phyloP scores from a whole-genome alignment of 1,140 invertebrate species.

The Zaprionus inermis region DNA sequence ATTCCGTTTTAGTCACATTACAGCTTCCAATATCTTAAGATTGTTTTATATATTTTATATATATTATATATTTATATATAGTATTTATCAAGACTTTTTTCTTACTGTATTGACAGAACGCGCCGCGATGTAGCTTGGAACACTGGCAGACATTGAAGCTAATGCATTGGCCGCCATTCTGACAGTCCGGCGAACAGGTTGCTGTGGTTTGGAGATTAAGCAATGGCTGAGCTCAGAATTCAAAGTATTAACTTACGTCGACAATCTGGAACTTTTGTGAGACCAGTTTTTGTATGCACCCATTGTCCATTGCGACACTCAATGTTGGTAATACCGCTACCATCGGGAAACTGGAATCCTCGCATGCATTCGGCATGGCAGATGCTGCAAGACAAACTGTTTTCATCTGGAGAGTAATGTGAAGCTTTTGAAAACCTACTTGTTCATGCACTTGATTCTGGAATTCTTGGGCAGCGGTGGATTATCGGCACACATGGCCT shows the following conservation, averaged over 20 bases:
- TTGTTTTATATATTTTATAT: too few relatives aligned
- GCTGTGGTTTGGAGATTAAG: slow-evolving; percentile 84
- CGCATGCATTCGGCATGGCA: slow-evolving; percentile 87
- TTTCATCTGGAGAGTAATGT: background rate
- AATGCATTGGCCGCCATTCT: slow-evolving; percentile 91
- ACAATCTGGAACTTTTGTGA: slow-evolving; percentile 87
- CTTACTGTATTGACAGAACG: slow-evolving; percentile 92
- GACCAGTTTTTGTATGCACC: slow-evolving; percentile 85
- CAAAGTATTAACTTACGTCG: slow-evolving; percentile 84
- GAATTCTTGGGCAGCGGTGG: slow-evolving; percentile 88
- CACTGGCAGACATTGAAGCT: slow-evolving; percentile 91
- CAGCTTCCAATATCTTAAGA: slow-evolving; percentile 57
- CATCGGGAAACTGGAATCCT: slow-evolving; percentile 88
- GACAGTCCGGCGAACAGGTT: slow-evolving; percentile 89
- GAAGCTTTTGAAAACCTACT: slow-evolving; percentile 85
- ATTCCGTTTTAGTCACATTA: slow-evolving; percentile 83
- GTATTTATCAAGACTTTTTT: background rate
- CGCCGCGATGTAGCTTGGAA: slow-evolving; percentile 88
- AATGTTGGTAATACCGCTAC: slow-evolving; percentile 86
- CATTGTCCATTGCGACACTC: slow-evolving; percentile 87
- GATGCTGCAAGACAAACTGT: slow-evolving; percentile 25
- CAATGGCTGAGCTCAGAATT: background rate
- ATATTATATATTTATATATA: background rate
- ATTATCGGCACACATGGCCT: slow-evolving; percentile 88
- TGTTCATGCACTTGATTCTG: slow-evolving; percentile 86